phyloP scores from a whole-genome alignment of 2,113 vertebrate genomes.

The Poeciliopsis prolifica region DNA sequence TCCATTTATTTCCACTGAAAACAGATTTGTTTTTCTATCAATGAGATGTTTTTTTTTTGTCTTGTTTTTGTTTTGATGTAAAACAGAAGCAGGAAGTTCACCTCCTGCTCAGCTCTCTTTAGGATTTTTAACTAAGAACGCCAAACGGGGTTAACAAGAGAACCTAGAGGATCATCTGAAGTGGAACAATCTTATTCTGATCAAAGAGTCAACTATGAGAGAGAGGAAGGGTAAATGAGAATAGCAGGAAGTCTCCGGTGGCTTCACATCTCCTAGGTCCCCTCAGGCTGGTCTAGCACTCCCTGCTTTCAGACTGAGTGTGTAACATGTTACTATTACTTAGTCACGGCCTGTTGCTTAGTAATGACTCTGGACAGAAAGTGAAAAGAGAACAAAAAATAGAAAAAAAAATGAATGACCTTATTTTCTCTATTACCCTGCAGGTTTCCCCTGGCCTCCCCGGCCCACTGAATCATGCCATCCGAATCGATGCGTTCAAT shows the following conservation, averaged over 20 bases:
- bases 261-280: constrained; percentile 24
- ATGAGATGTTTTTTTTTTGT: neutral
- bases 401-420: constrained; percentile 36
- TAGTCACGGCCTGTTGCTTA: constrained; percentile 49
- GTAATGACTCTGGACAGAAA: constrained; percentile 43
- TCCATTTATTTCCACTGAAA: neutral
- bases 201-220: constrained; percentile 28
- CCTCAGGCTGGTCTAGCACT: constrained; percentile 18
- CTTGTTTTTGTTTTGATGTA: neutral
- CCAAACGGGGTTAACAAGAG: too few relatives aligned
- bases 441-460: constrained; percentile 39
- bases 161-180: neutral
- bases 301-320: constrained; percentile 33
- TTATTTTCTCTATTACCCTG: constrained; percentile 55
- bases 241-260: constrained; percentile 24
- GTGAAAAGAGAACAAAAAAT: constrained; percentile 1
- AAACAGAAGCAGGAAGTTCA: neutral
- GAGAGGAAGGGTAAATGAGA: constrained; percentile 27
- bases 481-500: constrained; percentile 55
- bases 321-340: constrained; percentile 53
- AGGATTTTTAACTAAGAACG: neutral
- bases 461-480: constrained; percentile 45
- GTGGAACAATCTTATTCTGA: neutral
- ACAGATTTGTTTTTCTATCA: neutral
- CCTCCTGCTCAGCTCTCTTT: neutral